Evolutionary conservation across 2,113 vertebrate species (phyloP).

Genomic region (Fregetta grallaria): DNA sequence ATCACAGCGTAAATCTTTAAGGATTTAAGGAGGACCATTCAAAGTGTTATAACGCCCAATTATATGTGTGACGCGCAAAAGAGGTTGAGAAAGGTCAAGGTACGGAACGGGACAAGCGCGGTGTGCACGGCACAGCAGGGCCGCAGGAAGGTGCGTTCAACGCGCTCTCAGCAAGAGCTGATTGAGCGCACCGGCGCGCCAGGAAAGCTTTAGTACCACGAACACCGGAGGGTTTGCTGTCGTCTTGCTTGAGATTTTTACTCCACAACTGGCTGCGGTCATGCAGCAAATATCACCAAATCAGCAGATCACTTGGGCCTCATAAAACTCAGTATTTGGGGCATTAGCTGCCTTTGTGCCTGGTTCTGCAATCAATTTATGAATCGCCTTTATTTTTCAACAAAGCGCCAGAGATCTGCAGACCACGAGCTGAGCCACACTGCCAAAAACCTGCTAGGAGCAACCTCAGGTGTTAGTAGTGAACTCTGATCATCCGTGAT

Average conservation of each 20-base stretch:
- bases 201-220: fast-evolving
- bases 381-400: background rate
- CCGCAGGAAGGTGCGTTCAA: background rate
- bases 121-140: background rate
- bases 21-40: background rate
- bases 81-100: background rate
- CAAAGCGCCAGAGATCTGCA: background rate
- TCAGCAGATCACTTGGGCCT: background rate
- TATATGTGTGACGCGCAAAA: fast-evolving
- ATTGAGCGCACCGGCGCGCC: fast-evolving
- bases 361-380: fast-evolving
- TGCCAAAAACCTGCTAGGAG: background rate
- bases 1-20: fast-evolving
- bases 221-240: fast-evolving
- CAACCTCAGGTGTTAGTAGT: fast-evolving
- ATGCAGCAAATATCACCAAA: fast-evolving
- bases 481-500: fast-evolving
- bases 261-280: background rate
- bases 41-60: fast-evolving
- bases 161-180: fast-evolving
- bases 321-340: background rate
- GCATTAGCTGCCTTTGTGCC: background rate
- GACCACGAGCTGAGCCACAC: background rate
- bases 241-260: background rate
- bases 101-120: fast-evolving